Evolutionary conservation across 2,113 vertebrate species (phyloP), one percentile per base, ranked within the genome.

Genomic region (Carollia perspicillata): DNA sequence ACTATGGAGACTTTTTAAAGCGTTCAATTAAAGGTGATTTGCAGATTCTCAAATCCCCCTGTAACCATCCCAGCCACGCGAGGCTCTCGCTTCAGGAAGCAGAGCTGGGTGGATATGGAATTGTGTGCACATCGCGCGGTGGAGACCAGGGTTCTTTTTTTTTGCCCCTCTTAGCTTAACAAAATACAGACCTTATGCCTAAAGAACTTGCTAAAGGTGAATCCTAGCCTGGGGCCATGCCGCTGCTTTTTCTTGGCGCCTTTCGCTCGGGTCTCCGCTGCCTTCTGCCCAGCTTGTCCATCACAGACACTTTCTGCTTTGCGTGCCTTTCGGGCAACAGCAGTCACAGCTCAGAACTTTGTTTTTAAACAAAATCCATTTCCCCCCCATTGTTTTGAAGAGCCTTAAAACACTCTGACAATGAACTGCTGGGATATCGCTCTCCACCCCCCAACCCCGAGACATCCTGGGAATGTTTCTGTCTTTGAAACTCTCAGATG

Each of bases 121-220:
- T 4, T 71, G 1, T 0, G 16, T 5, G 13, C 20, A 40, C 3
- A 16, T 65, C 93, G 68, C 81, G 90, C 89, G 95, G 65, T 96
- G 55, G 95, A 74, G 40, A 97, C 96, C 98, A 98, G 98, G 96
- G 96, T 97, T 98, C 98, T 79, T 95, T n/a, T 95, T n/a, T 20
- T 16, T 10, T 63, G 60, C 4, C 23, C 74, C 11, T 14, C 69
- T n/a, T 79, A 0, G 14, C 28, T 18, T 6, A 26, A n/a, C 40
- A n/a, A 66, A 92, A 95, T 98, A 99, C 99, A 98, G 90, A 99
- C 99, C 99, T 99, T 99, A 94, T 98, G 97, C 95, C 98, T 99
- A 98, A 99, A 99, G 96, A 99, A 96, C 97, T 98, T 99, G 94
- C 99, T 98, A 97, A 99, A 98, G 72, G 99, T 66, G 37, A 98